phyloP scores from a whole-genome alignment of 1,140 invertebrate species.

The Drosophila pseudoananassae region DNA sequence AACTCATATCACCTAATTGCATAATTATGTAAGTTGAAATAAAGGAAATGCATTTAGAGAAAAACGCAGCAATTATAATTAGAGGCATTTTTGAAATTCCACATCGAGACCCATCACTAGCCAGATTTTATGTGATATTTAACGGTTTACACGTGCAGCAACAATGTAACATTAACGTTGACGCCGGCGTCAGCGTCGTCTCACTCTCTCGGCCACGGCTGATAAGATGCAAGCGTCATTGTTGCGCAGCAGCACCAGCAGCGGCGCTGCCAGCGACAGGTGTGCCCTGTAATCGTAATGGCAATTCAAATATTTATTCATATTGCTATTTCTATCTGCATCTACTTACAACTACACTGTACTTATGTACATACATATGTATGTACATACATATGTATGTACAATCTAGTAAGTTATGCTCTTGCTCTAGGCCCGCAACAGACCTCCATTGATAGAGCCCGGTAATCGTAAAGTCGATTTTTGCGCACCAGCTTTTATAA shows the following conservation, averaged over 20 bases:
- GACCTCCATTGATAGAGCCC: slow-evolving; percentile 26
- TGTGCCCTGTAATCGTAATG: slow-evolving; percentile 22
- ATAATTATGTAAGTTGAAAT: too few species aligned
- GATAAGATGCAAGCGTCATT: slow-evolving; percentile 8
- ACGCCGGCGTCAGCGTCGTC: not conserved
- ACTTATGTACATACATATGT: too few species aligned
- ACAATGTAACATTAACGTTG: slow-evolving; percentile 49
- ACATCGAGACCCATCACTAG: slow-evolving; percentile 3
- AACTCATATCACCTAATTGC: too few species aligned
- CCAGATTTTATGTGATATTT: slow-evolving; percentile 43
- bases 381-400: too few species aligned
- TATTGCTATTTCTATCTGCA: not conserved
- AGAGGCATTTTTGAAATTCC: not conserved
- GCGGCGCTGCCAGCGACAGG: slow-evolving; percentile 15
- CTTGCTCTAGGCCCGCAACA: slow-evolving; percentile 10
- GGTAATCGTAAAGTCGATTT: slow-evolving; percentile 34
- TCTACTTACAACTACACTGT: not conserved
- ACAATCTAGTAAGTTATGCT: slow-evolving; percentile 21
- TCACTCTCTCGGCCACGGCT: not conserved
- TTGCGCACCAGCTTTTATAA: slow-evolving; percentile 28
- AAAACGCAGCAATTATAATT: not conserved
- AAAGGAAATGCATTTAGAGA: too few species aligned
- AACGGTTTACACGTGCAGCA: slow-evolving; percentile 64
- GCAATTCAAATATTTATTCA: slow-evolving; percentile 18
- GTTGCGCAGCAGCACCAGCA: not conserved